Evolutionary conservation across 2,113 vertebrate genomes (phyloP).

Genomic region (Triplophysa siluroides): DNA sequence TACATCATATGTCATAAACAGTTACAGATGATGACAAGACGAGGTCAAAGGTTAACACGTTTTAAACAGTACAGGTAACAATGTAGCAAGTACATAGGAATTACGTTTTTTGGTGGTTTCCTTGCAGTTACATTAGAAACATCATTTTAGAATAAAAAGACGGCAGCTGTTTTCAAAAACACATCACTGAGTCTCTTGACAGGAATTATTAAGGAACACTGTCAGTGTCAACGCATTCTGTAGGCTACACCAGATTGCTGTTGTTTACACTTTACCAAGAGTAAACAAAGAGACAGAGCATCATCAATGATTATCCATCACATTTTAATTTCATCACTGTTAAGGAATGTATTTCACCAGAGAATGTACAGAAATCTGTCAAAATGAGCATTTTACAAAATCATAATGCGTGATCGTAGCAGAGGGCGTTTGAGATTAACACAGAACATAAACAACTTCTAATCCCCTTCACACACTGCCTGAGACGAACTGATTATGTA

Average conservation of each 20-base stretch:
- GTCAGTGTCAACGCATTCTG: neutral
- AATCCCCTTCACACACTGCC: constrained; percentile 26
- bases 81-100: no score
- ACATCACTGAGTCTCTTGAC: neutral
- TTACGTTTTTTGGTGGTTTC: no score
- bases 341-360: neutral
- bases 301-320: neutral
- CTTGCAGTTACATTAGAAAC: no score
- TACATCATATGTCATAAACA: neutral
- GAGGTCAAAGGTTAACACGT: no score
- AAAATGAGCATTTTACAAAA: constrained; percentile 12
- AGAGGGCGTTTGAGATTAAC: neutral
- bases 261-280: neutral
- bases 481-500: constrained; percentile 29
- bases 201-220: neutral
- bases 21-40: no score
- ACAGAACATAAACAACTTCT: constrained; percentile 27
- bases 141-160: no score
- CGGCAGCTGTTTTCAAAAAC: neutral
- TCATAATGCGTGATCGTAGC: neutral
- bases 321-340: neutral
- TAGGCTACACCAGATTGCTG: neutral
- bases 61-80: no score
- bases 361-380: neutral
- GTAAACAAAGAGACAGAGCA: neutral